Conservation (phyloP, 1,140 invertebrate genomes). For the Zaprionus capensis region DNA sequence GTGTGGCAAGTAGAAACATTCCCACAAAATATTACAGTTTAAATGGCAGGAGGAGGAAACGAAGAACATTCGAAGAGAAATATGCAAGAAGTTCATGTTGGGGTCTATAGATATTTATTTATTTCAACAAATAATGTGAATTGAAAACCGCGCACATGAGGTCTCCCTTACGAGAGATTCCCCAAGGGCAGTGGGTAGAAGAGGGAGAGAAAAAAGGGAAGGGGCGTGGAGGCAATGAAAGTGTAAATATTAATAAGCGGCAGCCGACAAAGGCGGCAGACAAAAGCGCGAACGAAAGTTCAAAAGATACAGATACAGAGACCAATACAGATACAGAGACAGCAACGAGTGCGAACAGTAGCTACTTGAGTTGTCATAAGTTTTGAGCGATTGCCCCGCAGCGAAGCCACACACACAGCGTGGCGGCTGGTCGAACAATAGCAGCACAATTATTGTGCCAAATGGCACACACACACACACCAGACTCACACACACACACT, state of each 20-base stretch:
- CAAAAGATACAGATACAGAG: slow-evolving; percentile 25
- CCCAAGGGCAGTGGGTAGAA: neutral
- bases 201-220: neutral
- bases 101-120: slow-evolving; percentile 43
- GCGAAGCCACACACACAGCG: slow-evolving; percentile 78
- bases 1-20: slow-evolving; percentile 38
- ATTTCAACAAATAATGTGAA: slow-evolving; percentile 49
- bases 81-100: slow-evolving; percentile 34
- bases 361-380: slow-evolving; percentile 79
- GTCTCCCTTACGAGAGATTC: slow-evolving; percentile 6
- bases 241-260: slow-evolving; percentile 54
- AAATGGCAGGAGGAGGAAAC: slow-evolving; percentile 26
- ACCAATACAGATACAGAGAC: slow-evolving; percentile 33
- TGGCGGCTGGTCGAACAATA: slow-evolving; percentile 67
- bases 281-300: slow-evolving; percentile 48
- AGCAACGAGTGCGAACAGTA: slow-evolving; percentile 57
- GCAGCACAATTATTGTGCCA: slow-evolving; percentile 78
- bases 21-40: slow-evolving; percentile 48
- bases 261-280: slow-evolving; percentile 42
- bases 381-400: slow-evolving; percentile 78
- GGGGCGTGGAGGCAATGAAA: slow-evolving; percentile 25
- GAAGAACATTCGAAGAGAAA: slow-evolving; percentile 27
- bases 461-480: slow-evolving; percentile 58
- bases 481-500: slow-evolving; percentile 28
- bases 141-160: slow-evolving; percentile 46